These are phyloP conservation scores for Sarcophaga peregrina DNA, from an alignment of 1,140 invertebrate species.

Conservation along the genomic window DNA sequence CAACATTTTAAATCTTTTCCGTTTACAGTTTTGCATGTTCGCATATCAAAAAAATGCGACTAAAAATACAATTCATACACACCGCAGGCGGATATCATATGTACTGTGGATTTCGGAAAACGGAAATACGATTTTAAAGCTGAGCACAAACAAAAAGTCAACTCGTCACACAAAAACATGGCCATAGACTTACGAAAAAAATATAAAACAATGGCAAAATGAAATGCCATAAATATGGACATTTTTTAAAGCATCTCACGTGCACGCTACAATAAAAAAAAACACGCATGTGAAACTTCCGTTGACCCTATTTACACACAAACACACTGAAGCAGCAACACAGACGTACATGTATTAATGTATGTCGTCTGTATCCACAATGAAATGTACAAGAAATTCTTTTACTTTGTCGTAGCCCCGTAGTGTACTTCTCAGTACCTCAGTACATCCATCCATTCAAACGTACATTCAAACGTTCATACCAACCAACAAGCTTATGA, in stretches of 20 bases:
- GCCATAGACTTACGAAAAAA: neutral
- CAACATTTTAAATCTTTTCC: neutral
- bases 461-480: neutral
- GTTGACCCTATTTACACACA: constrained; percentile 8
- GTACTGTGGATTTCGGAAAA: constrained; percentile 34
- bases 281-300: constrained; percentile 7
- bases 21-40: constrained; percentile 22
- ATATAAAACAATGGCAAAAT: constrained; percentile 1
- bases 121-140: constrained; percentile 35
- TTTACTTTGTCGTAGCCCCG: neutral
- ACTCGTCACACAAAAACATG: neutral
- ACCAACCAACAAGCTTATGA: constrained; percentile 25
- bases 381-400: neutral
- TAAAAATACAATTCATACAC: constrained; percentile 25
- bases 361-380: too few relatives aligned
- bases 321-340: neutral
- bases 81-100: constrained; percentile 24
- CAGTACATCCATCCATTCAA: neutral
- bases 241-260: neutral
- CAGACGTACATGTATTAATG: too few relatives aligned
- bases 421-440: neutral
- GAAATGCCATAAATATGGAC: constrained; percentile 19
- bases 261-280: neutral
- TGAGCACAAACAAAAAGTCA: neutral
- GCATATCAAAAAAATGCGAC: neutral